Evolutionary conservation across 2,888 invertebrate genomes (phyloP), one percentile per base, ranked within the genome.

Genomic region (Tetranychus truncatus): DNA sequence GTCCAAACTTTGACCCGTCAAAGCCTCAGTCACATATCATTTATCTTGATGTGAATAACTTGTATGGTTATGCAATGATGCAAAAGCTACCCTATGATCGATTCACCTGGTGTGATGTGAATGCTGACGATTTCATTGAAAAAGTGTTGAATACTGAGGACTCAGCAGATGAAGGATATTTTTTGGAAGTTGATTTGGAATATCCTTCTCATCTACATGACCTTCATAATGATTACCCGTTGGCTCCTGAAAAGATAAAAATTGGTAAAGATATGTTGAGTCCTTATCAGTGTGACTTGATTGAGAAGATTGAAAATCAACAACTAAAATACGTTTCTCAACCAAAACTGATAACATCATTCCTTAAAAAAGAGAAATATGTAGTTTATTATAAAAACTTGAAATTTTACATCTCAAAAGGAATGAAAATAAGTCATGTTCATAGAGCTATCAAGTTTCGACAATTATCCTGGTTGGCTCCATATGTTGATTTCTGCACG

Each of bases 401-500:
- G 21, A 21, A 72, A n/a, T 72, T 34, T n/a, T 72, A 72, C 5
- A 3, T 72, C 1, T 1, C 8, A 72, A 8, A 44, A 11, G 72
- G 34, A 46, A 8, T 46, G 8, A 15, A 46, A 11, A 15, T 46
- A 15, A 46, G 1, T 8, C 1, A 46, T 1, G 4, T 72, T 3
- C 45, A 72, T 5, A 1, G 45, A 44, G 21, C 21, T 8, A 44
- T 72, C n/a, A 9, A 8, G 21, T 72, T 72, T n/a, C 18, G n/a
- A 2, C 72, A 72, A 72, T 74, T 15, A 80, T 79, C 73, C 77
- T 79, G 9, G 65, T 78, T 21, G 79, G 80, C 73, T 21, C 44
- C 44, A 34, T 78, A 78, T 65, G 77, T 79, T 45, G 76, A 76
- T 34, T 74, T 79, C 9, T 79, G 78, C 76, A 78, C 78, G 9